Evolutionary conservation across 1,140 invertebrate genomes (phyloP).

Genomic region (Drosophila melanogaster): DNA sequence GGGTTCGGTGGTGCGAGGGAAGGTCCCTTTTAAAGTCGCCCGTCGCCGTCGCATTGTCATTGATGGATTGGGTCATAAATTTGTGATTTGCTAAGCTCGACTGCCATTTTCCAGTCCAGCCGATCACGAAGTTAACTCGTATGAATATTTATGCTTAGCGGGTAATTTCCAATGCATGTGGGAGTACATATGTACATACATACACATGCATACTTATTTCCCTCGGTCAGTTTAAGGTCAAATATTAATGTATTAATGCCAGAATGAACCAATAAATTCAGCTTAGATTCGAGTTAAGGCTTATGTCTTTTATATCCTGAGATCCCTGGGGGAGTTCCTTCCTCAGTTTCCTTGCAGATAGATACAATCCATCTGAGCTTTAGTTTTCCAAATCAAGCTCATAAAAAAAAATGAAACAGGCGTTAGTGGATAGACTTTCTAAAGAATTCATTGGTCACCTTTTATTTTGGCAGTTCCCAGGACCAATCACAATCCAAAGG

Average conservation of each 20-base stretch:
- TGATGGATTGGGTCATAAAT: slow-evolving; percentile 82
- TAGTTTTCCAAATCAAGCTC: slow-evolving; percentile 59
- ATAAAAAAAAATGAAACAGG: too few species aligned
- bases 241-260: background rate
- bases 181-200: background rate
- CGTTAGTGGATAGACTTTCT: too few species aligned
- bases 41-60: slow-evolving; percentile 47
- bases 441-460: too few species aligned
- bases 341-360: slow-evolving; percentile 4
- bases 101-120: slow-evolving; percentile 49
- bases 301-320: background rate
- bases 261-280: background rate
- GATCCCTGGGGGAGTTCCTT: slow-evolving; percentile 9
- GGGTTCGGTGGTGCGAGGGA: slow-evolving; percentile 18
- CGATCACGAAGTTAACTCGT: slow-evolving; percentile 61
- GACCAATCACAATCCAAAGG: background rate
- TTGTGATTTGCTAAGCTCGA: slow-evolving; percentile 76
- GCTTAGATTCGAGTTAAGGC: background rate
- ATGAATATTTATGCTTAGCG: slow-evolving; percentile 53
- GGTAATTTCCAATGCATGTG: background rate
- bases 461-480: too few species aligned
- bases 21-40: slow-evolving; percentile 23
- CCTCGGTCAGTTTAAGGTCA: slow-evolving; percentile 14
- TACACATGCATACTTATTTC: too few species aligned
- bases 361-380: slow-evolving; percentile 12